phyloP scores from a whole-genome alignment of 2,888 invertebrate genomes.

The Agrochola lychnidis region DNA sequence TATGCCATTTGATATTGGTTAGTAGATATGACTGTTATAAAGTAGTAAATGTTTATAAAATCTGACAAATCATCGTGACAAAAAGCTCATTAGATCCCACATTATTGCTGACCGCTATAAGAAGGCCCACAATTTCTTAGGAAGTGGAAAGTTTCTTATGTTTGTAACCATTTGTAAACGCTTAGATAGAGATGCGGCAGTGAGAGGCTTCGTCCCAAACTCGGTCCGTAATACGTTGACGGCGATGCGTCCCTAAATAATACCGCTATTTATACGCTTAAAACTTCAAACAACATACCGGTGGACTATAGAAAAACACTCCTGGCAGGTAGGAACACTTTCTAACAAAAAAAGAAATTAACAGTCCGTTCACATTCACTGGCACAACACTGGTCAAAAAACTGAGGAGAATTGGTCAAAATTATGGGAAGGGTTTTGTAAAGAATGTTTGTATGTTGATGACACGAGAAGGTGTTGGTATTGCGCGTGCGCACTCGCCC shows the following conservation, averaged over 20 bases:
- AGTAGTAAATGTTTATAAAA: background rate
- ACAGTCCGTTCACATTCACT: constrained; percentile 64
- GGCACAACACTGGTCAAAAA: constrained; percentile 64
- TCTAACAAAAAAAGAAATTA: constrained; percentile 73
- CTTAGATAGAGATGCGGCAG: constrained; percentile 52
- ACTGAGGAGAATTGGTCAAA: constrained; percentile 12
- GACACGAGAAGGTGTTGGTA: constrained; percentile 65
- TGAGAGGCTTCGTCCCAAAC: constrained; percentile 54
- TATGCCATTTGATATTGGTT: background rate
- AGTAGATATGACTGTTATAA: background rate
- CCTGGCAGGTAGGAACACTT: constrained; percentile 78
- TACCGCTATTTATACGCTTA: constrained; percentile 76
- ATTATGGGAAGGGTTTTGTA: constrained; percentile 19
- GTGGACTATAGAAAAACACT: constrained; percentile 79
- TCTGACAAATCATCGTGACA: constrained; percentile 21
- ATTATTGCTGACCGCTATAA: constrained; percentile 31
- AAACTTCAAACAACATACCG: constrained; percentile 81
- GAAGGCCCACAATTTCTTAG: constrained; percentile 38
- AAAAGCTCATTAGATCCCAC: constrained; percentile 43
- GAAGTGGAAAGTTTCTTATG: constrained; percentile 62
- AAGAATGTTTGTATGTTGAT: constrained; percentile 45
- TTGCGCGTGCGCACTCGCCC: constrained; percentile 40
- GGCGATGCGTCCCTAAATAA: constrained; percentile 77
- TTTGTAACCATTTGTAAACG: constrained; percentile 52
- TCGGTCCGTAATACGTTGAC: constrained; percentile 44